These are phyloP conservation scores for Oreochromis grahami DNA, from an alignment of 2,797 vertebrate species.

Conservation along the genomic window DNA sequence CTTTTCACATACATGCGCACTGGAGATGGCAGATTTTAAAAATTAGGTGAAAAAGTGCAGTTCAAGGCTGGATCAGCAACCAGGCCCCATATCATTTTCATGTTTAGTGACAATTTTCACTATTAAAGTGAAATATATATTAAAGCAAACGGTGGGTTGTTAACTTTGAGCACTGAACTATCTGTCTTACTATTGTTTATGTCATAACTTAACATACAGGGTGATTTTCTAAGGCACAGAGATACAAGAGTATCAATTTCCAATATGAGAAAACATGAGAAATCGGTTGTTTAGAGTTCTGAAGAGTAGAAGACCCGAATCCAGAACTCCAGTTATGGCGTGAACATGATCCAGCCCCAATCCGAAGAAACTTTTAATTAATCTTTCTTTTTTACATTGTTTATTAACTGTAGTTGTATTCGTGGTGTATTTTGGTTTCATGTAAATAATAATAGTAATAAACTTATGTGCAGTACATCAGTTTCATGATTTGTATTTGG, in stretches of 20 bases:
- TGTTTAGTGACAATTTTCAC: neutral
- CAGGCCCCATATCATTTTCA: neutral
- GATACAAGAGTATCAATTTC: neutral
- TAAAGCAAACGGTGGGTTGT: neutral
- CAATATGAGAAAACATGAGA: neutral
- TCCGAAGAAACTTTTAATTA: neutral
- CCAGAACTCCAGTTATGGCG: neutral
- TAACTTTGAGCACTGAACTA: neutral
- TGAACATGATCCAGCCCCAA: neutral
- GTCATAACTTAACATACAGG: neutral
- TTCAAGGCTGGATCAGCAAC: neutral
- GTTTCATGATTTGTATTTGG: neutral
- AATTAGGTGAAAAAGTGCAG: neutral
- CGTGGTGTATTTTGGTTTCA: neutral
- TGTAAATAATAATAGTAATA: neutral
- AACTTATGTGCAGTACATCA: neutral
- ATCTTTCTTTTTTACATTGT: neutral
- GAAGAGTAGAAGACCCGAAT: neutral
- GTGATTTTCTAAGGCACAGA: neutral
- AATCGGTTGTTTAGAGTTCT: neutral
- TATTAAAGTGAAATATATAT: neutral
- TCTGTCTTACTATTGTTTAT: neutral
- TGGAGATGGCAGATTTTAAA: neutral
- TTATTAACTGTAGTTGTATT: neutral
- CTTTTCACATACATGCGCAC: neutral